phyloP scores from a whole-genome alignment of 1,140 invertebrate genomes.

The Mamestra configurata region DNA sequence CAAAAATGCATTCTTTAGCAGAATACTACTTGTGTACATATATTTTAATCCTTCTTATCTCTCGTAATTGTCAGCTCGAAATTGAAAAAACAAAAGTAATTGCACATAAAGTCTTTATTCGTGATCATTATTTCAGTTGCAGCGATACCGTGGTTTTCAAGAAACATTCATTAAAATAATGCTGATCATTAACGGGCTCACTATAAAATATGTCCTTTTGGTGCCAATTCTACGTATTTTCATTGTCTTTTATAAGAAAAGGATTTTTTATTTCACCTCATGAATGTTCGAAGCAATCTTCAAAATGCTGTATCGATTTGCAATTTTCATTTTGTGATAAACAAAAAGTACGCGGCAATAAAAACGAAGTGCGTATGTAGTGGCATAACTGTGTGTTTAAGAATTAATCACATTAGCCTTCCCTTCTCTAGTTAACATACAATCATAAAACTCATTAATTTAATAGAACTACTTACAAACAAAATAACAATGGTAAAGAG shows the following conservation, averaged over 20 bases:
- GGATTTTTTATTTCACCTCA: too few relatives aligned
- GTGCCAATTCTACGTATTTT: neutral
- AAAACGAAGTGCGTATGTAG: too few relatives aligned
- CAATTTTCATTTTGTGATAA: too few relatives aligned
- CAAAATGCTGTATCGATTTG: too few relatives aligned
- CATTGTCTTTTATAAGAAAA: neutral
- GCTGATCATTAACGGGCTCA: neutral
- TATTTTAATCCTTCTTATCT: neutral
- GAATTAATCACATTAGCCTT: neutral
- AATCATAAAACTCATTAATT: slow-evolving; percentile 7
- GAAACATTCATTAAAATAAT: neutral
- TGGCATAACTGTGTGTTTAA: too few relatives aligned
- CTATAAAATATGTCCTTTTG: neutral
- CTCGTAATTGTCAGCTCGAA: neutral
- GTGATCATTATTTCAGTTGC: slow-evolving; percentile 6
- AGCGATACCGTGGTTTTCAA: neutral
- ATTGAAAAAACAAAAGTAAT: neutral
- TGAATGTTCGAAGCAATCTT: too few relatives aligned
- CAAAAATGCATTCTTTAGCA: too few relatives aligned
- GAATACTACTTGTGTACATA: too few relatives aligned
- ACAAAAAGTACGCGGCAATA: too few relatives aligned
- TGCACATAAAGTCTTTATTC: neutral
- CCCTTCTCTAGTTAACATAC: slow-evolving; percentile 12
- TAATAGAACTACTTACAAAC: neutral
- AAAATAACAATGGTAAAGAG: neutral